Evolutionary conservation across 2,113 vertebrate genomes (phyloP), one percentile per base, ranked within the genome.

Genomic region (Arenaria interpres): DNA sequence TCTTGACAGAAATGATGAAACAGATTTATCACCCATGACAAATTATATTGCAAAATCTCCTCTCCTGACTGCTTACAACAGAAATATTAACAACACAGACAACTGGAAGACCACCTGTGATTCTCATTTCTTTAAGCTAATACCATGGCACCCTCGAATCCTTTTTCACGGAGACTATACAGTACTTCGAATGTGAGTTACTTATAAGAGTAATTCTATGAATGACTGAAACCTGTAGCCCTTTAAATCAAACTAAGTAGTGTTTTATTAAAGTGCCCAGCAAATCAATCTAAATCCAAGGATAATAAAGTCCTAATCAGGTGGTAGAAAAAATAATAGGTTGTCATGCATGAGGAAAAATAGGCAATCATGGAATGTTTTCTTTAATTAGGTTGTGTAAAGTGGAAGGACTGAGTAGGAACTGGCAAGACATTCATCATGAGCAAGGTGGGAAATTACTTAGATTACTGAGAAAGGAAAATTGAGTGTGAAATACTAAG

Each of bases 291-390:
- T 99, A 99, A 99, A 99, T 99, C 99, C 99, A 99, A 99, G 98
- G 99, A 99, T 99, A 99, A 99, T 99, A 99, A 99, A 98, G 98
- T 98, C 98, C 99, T 99, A 99, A 99, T 99, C 99, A 99, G 99
- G 99, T 99, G 98, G 99, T 99, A 99, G 98, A 98, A 99, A 99
- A 99, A 99, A 99, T 99, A 99, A 99, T 99, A 99, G 99, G 99
- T 99, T 99, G 99, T 99, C 99, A 99, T 99, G 99, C 99, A 99
- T 99, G 98, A 99, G 99, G 98, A 99, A 99, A 99, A 99, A 99
- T 99, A 99, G 99, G 99, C 99, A 99, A 99, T 99, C 99, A 99
- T 99, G 99, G 98, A 99, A 99, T 99, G 99, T 99, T 99, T 99
- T 99, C 99, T 99, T 99, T 99, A 99, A 99, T 99, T 99, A 99